These are phyloP conservation scores for Punctoribates punctum DNA, from an alignment of 2,888 invertebrate species.

Conservation along the genomic window DNA sequence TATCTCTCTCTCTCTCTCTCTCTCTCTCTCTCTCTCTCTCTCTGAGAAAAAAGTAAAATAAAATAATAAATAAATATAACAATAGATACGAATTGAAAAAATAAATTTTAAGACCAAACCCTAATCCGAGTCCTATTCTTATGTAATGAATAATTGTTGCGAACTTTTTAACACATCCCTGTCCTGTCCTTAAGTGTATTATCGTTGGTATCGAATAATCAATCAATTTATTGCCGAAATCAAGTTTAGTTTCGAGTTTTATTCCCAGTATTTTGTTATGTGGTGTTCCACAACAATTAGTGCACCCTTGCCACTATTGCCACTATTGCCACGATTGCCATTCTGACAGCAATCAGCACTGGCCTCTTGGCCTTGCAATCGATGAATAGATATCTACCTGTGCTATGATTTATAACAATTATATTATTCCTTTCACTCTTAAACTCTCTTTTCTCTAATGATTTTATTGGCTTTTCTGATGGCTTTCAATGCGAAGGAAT, in stretches of 20 bases:
- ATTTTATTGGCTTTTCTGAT: too few species aligned
- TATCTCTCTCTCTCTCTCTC: too few species aligned
- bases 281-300: too few species aligned
- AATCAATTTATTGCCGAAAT: background rate
- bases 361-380: background rate
- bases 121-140: background rate
- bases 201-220: background rate
- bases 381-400: background rate
- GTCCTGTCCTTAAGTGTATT: background rate
- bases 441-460: background rate
- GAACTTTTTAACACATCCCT: background rate
- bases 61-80: background rate
- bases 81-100: background rate
- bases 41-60: background rate
- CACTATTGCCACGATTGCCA: too few species aligned
- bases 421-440: background rate
- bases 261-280: background rate
- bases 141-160: background rate
- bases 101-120: background rate
- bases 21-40: too few species aligned
- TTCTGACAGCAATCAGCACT: too few species aligned
- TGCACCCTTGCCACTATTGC: too few species aligned
- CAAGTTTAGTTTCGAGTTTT: background rate
- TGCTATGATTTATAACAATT: conserved; percentile 1
- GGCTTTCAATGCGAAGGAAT: background rate